A percentile compares a stretch with the other conserved stretches of the same genome.
These are phyloP conservation scores for Herpailurus yagouaroundi DNA, from an alignment of 2,113 vertebrate genomes.

Conservation along the genomic window DNA sequence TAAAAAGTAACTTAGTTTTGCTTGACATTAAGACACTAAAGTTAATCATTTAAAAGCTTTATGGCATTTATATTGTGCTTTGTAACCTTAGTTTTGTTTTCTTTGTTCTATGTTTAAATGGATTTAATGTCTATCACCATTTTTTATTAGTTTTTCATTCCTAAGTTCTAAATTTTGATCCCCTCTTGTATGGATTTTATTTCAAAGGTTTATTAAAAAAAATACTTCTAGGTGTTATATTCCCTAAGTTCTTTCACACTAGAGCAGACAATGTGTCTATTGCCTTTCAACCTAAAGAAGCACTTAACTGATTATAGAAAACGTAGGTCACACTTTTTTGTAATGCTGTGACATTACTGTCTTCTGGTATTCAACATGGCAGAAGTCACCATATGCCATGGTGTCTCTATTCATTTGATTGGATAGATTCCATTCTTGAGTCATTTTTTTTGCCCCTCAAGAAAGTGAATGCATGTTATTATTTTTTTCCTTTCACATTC, in stretches of 20 bases:
- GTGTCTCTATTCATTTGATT: not conserved
- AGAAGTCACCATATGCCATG: not conserved
- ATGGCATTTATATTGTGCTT: not conserved
- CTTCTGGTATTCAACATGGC: not conserved
- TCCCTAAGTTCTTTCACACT: not conserved
- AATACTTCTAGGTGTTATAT: not conserved
- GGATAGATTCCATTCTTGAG: not conserved
- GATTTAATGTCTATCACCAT: not conserved
- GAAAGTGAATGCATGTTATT: not conserved
- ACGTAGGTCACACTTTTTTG: not conserved
- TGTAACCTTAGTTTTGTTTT: not conserved
- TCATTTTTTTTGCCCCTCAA: not conserved
- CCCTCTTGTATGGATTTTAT: constrained; percentile 9
- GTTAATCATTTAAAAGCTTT: not conserved
- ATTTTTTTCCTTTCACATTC: not conserved
- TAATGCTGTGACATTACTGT: not conserved
- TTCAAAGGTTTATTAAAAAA: not conserved
- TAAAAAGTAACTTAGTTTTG: not conserved
- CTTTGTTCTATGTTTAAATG: not conserved
- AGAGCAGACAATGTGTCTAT: not conserved
- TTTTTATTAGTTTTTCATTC: not conserved
- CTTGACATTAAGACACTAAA: not conserved
- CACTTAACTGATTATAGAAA: not conserved
- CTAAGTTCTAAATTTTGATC: not conserved
- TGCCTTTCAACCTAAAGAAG: not conserved